These are phyloP conservation scores for Podocnemis expansa DNA, from an alignment of 2,113 vertebrate genomes.

Conservation along the genomic window DNA sequence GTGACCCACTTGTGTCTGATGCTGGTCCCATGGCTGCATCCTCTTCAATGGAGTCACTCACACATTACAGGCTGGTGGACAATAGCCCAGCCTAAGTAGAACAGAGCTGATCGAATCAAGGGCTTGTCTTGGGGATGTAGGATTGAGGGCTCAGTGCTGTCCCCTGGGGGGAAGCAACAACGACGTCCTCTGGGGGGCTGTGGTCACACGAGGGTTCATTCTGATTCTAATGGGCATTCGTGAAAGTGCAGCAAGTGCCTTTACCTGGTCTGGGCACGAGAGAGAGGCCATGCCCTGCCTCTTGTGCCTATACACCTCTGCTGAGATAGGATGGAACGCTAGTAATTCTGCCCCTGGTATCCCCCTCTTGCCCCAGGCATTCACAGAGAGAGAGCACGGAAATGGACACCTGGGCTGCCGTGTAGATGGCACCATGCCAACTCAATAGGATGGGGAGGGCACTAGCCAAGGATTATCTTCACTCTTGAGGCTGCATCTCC, in stretches of 20 bases:
- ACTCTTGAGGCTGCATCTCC: not conserved
- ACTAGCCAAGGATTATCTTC: not conserved
- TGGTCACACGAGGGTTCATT: not conserved
- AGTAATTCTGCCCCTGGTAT: not conserved
- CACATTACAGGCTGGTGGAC: fast-evolving
- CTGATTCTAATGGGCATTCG: not conserved
- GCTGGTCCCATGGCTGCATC: not conserved
- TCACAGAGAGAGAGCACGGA: no score
- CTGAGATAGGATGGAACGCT: not conserved
- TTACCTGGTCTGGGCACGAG: not conserved
- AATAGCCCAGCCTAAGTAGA: not conserved
- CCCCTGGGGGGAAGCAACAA: fast-evolving
- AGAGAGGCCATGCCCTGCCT: not conserved
- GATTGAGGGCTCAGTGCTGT: not conserved
- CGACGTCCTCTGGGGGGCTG: not conserved
- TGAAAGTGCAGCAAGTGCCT: not conserved
- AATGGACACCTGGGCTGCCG: not conserved
- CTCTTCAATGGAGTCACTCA: not conserved
- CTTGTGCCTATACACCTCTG: not conserved
- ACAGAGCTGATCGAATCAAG: not conserved
- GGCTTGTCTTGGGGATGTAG: not conserved
- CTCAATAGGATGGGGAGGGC: fast-evolving
- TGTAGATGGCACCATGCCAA: not conserved
- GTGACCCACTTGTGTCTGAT: fast-evolving
- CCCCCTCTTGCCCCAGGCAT: not conserved